phyloP scores from a whole-genome alignment of 2,888 invertebrate species.

The Mechanitis mazaeus region DNA sequence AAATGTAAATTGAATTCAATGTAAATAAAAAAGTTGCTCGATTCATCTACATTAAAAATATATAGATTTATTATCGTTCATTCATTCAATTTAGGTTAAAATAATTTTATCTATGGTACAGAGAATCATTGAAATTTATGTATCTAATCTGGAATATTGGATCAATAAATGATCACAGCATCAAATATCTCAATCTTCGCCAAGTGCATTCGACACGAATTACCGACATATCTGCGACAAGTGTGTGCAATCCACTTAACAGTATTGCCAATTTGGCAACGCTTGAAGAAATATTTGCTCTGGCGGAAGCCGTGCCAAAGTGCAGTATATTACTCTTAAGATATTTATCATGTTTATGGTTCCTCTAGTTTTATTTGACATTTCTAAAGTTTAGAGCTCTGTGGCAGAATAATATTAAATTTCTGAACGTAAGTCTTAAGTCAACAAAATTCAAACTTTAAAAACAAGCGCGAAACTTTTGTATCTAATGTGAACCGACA shows the following conservation, averaged over 20 bases:
- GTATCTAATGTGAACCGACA: too few species aligned
- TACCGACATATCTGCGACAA: constrained; percentile 36
- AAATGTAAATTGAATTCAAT: too few species aligned
- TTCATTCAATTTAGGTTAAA: too few species aligned
- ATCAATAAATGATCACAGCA: constrained; percentile 3
- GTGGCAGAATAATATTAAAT: not conserved
- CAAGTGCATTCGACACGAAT: constrained; percentile 39
- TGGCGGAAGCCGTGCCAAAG: constrained; percentile 24
- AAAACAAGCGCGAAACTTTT: too few species aligned
- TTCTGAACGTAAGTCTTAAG: too few species aligned
- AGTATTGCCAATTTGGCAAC: constrained; percentile 67
- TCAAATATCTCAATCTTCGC: constrained; percentile 6
- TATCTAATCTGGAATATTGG: not conserved
- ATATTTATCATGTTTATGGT: constrained; percentile 15
- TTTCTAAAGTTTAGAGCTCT: constrained; percentile 7
- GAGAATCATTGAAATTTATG: not conserved
- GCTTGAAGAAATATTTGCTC: constrained; percentile 36
- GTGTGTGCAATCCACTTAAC: constrained; percentile 54
- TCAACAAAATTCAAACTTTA: too few species aligned
- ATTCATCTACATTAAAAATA: too few species aligned
- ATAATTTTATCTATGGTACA: too few species aligned
- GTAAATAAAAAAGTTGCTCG: too few species aligned
- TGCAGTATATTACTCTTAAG: constrained; percentile 25
- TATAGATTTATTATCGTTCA: too few species aligned
- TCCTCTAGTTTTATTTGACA: constrained; percentile 9